A percentile compares a stretch with the other conserved stretches of the same genome.
These are phyloP conservation scores for Meiosimyza platycephala DNA, from an alignment of 2,888 invertebrate genomes.

Conservation along the genomic window DNA sequence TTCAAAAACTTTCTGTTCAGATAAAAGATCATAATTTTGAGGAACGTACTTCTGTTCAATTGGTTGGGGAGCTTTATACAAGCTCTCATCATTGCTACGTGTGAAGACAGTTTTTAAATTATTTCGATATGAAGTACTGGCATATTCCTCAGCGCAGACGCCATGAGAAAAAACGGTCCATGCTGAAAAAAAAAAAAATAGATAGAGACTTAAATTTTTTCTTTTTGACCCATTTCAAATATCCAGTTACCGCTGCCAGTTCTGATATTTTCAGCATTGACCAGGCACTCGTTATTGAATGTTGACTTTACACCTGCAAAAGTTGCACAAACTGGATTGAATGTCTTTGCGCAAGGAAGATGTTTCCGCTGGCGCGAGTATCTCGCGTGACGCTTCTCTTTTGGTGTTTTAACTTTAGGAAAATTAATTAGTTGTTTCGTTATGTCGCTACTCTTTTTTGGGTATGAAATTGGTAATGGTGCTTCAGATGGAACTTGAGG, in stretches of 20 bases:
- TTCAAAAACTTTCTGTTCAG: slow-evolving; percentile 18
- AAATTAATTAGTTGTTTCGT: slow-evolving; percentile 17
- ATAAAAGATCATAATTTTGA: background rate
- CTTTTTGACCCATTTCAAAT: background rate
- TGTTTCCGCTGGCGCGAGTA: too few relatives aligned
- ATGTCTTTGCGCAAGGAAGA: slow-evolving; percentile 54
- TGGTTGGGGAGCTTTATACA: slow-evolving; percentile 47
- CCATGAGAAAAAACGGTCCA: slow-evolving; percentile 57
- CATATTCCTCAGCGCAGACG: slow-evolving; percentile 56
- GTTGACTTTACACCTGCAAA: slow-evolving; percentile 59
- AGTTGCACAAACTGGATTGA: slow-evolving; percentile 57
- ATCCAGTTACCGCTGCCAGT: slow-evolving; percentile 50
- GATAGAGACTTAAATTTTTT: background rate
- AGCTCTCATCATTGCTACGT: slow-evolving; percentile 49
- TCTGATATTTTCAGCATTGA: slow-evolving; percentile 56
- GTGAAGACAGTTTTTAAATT: slow-evolving; percentile 32
- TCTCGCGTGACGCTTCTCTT: too few relatives aligned
- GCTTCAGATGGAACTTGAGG: too few relatives aligned
- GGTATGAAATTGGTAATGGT: too few relatives aligned
- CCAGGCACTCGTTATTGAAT: slow-evolving; percentile 57
- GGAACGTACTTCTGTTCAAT: slow-evolving; percentile 51
- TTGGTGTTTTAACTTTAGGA: background rate
- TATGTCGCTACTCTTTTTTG: too few relatives aligned
- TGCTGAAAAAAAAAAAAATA: slow-evolving; percentile 44
- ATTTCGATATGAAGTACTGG: slow-evolving; percentile 15